Evolutionary conservation across 2,113 vertebrate species (phyloP).

Genomic region (Pogona vitticeps): DNA sequence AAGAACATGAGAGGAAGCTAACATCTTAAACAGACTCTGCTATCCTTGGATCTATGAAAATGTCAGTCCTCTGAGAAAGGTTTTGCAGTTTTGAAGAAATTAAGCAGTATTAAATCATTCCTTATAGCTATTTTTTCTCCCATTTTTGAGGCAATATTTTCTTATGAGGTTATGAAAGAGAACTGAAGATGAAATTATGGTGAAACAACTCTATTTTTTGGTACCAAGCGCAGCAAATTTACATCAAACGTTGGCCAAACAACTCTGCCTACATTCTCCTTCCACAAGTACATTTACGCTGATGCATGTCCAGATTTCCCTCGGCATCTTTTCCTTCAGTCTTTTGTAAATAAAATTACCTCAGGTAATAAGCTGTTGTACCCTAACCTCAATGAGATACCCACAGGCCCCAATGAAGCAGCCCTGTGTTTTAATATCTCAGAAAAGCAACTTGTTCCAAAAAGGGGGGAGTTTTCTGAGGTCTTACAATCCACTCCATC

Average conservation of each 20-base stretch:
- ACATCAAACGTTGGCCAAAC: not conserved
- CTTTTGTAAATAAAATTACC: not conserved
- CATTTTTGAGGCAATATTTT: slow-evolving; percentile 18
- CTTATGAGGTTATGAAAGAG: not conserved
- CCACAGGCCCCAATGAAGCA: not conserved
- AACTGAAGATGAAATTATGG: not conserved
- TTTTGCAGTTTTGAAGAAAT: slow-evolving; percentile 31
- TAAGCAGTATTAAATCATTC: not conserved
- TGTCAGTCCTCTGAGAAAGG: slow-evolving; percentile 19
- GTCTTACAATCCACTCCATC: too few relatives aligned
- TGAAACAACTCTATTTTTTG: not conserved
- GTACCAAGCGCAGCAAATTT: not conserved
- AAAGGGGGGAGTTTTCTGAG: not conserved
- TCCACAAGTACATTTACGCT: not conserved
- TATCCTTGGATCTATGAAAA: slow-evolving; percentile 41
- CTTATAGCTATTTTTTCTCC: slow-evolving; percentile 30
- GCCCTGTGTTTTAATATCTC: too few relatives aligned
- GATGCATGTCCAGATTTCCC: not conserved
- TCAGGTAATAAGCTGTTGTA: not conserved
- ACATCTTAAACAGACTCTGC: slow-evolving; percentile 19
- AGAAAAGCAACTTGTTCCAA: not conserved
- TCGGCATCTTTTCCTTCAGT: not conserved
- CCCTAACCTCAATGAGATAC: not conserved
- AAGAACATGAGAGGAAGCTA: slow-evolving; percentile 36
- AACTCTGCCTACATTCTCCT: not conserved